Conservation (phyloP, 2,888 invertebrate genomes). For the Seladonia tumulorum region DNA sequence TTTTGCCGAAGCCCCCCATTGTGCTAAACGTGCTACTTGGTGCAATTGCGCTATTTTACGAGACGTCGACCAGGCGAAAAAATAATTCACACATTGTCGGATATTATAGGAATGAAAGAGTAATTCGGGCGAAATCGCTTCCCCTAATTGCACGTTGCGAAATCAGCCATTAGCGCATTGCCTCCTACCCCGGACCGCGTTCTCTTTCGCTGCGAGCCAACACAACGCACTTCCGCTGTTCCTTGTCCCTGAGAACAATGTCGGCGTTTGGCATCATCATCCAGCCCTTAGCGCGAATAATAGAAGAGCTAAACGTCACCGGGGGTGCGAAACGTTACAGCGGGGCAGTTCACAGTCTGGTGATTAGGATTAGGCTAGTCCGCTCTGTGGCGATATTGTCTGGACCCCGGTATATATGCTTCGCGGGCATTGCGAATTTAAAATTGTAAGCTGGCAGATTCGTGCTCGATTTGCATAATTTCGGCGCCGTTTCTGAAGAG, state of each 20-base stretch:
- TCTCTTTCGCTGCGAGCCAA: slow-evolving; percentile 36
- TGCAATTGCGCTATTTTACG: not conserved
- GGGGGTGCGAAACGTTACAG: slow-evolving; percentile 34
- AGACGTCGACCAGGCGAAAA: not conserved
- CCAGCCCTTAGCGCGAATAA: slow-evolving; percentile 48
- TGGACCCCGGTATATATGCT: not conserved
- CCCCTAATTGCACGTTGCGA: slow-evolving; percentile 55
- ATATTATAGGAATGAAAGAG: slow-evolving; percentile 38
- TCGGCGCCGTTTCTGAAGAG: not conserved
- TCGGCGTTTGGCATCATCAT: slow-evolving; percentile 53
- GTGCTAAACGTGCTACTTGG: not conserved
- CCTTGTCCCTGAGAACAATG: slow-evolving; percentile 33
- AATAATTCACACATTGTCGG: slow-evolving; percentile 6
- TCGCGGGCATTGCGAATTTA: not conserved
- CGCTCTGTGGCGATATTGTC: slow-evolving; percentile 8
- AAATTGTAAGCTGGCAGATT: not conserved
- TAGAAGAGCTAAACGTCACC: slow-evolving; percentile 50
- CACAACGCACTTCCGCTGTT: slow-evolving; percentile 40
- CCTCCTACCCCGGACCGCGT: slow-evolving; percentile 34
- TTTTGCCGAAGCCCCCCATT: not conserved
- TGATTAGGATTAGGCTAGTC: slow-evolving; percentile 34
- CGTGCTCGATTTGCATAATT: not conserved
- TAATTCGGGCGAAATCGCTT: slow-evolving; percentile 55
- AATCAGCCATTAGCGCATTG: slow-evolving; percentile 55
- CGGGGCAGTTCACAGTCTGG: slow-evolving; percentile 28